Base-by-base conservation (phyloP, 2,888 invertebrate species). In the Hoplodrina ambigua region DNA sequence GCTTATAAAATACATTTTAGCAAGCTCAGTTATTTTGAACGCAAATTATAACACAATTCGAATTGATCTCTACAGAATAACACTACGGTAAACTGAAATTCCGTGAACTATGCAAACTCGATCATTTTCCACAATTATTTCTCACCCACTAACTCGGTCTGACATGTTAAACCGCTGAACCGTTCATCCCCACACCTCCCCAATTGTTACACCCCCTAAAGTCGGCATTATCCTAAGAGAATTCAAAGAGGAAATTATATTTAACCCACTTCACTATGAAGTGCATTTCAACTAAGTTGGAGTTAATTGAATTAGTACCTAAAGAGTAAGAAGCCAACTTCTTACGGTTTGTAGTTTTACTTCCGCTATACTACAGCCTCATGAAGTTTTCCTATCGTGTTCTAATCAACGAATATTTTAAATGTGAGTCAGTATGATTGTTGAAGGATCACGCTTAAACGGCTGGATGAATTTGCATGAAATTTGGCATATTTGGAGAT, bases 281-380 rank as follows among this genome's bases (percentile, higher is more conserved):
- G 17, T 80, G 72, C 69, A 74, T 67, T 69, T 55, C 52, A 58
- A 30, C 46, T 61, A 25, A 53, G 58, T 72, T 57, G n/a, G 10
- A 63, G 41, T 53, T 72, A 41, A 72, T 59, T 63, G 52, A 73
- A 70, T 66, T 66, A 71, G 19, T 30, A 72, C 11, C 11, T 3
- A 13, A 20, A 13, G 37, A 19, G 50, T 64, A 55, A 63, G 57
- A 62, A 68, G 41, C 6, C 13, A 49, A 64, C 60, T 66, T 55
- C 37, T 37, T 41, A 57, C 3, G 8, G 53, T 46, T 60, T 49
- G 6, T 30, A 41, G 11, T 41, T 41, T 49, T 10, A 50, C 7
- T 30, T 3, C 8, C 2, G 0, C 19, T 13, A 37, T 54, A 46
- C 11, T 1, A 20, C 3, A 55, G 4, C n/a, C 25, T 63, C 19